These are phyloP conservation scores for Tipula helvola DNA, from an alignment of 2,888 invertebrate species.

Conservation along the genomic window DNA sequence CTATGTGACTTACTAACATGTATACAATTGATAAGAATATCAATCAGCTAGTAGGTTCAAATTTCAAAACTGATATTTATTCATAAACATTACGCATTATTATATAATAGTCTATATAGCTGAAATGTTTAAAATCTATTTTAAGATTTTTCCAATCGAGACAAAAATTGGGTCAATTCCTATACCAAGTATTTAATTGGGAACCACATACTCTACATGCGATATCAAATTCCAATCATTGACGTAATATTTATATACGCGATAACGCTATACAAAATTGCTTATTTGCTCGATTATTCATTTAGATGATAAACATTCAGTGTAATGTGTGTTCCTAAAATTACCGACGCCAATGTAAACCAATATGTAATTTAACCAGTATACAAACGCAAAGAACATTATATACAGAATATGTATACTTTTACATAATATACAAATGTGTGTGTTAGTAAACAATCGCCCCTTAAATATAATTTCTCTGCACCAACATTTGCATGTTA, in stretches of 20 bases:
- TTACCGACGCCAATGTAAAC: neutral
- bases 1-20: no score
- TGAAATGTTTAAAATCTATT: neutral
- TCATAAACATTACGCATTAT: no score
- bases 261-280: neutral
- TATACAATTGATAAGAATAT: no score
- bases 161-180: neutral
- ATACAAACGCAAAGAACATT: no score
- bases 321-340: neutral
- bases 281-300: neutral
- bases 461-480: neutral
- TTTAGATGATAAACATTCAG: neutral
- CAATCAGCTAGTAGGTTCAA: no score
- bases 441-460: neutral
- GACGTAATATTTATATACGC: neutral
- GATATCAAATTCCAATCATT: no score
- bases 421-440: neutral
- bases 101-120: no score
- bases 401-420: neutral
- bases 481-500: neutral
- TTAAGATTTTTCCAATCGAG: neutral
- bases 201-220: no score
- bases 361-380: no score
- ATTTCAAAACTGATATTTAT: no score
- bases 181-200: neutral